Conservation (phyloP, 2,888 invertebrate genomes). For the Cephus pulcher region DNA sequence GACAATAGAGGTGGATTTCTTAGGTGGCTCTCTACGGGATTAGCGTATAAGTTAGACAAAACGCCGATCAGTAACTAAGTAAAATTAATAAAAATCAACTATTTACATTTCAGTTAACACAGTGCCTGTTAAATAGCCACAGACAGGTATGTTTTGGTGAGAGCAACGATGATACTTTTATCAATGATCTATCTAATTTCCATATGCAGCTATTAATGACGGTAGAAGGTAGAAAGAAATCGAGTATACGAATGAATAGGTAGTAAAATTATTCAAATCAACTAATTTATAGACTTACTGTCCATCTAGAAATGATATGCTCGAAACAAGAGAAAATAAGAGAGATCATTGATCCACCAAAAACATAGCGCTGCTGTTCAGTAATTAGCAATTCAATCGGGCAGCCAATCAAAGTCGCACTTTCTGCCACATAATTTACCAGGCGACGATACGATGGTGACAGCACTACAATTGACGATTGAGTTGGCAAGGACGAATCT, state of each 20-base stretch:
- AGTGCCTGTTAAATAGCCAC: conserved; percentile 15
- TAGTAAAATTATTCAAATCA: not conserved
- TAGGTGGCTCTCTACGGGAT: not conserved
- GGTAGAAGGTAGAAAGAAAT: not conserved
- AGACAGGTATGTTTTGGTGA: conserved; percentile 51
- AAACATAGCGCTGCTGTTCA: not conserved
- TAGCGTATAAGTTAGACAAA: conserved; percentile 1
- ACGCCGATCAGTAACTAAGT: not conserved
- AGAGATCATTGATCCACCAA: not conserved
- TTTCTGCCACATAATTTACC: conserved; percentile 55
- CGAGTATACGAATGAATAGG: not conserved
- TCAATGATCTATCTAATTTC: not conserved
- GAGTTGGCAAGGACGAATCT: conserved; percentile 60
- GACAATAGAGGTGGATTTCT: not conserved
- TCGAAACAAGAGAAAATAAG: not conserved
- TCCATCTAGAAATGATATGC: not conserved
- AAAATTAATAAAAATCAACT: not conserved
- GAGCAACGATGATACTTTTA: conserved; percentile 9
- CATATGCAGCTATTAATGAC: not conserved
- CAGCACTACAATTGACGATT: conserved; percentile 61
- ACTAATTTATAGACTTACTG: not conserved
- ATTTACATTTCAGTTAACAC: conserved; percentile 2
- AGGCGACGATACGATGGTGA: conserved; percentile 58
- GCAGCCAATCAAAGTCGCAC: conserved; percentile 22
- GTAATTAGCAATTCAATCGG: conserved; percentile 33